phyloP scores from a whole-genome alignment of 2,797 vertebrate species.

The Pogoniulus pusillus region DNA sequence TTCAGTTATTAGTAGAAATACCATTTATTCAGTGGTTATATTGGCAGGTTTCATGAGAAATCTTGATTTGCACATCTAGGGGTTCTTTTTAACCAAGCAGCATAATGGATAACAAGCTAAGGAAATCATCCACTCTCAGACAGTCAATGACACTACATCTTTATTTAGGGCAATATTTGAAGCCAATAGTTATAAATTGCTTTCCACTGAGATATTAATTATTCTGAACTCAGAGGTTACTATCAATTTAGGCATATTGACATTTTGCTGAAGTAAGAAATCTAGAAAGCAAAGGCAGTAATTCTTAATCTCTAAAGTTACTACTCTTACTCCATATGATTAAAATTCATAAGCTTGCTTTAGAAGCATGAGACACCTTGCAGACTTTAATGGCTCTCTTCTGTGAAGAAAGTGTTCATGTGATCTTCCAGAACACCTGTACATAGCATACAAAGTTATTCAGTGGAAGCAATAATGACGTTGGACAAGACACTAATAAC shows the following conservation, averaged over 20 bases:
- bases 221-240: background rate
- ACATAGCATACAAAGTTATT: background rate
- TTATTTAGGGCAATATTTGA: background rate
- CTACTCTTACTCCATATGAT: background rate
- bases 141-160: background rate
- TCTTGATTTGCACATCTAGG: background rate
- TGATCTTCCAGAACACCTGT: background rate
- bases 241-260: background rate
- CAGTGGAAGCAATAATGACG: background rate
- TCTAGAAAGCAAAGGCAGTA: background rate
- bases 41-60: background rate
- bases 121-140: background rate
- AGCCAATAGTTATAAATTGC: background rate
- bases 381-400: background rate
- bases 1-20: background rate
- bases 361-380: background rate
- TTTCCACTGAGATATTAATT: background rate
- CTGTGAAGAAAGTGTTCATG: background rate
- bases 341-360: background rate
- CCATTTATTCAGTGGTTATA: background rate
- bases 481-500: background rate
- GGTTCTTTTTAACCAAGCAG: background rate
- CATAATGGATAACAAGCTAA: background rate
- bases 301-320: background rate
- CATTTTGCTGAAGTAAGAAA: background rate